A percentile compares a stretch with the other conserved stretches of the same genome.
Conservation (phyloP, 1,140 invertebrate species). For the Hydropsyche tenuis region DNA sequence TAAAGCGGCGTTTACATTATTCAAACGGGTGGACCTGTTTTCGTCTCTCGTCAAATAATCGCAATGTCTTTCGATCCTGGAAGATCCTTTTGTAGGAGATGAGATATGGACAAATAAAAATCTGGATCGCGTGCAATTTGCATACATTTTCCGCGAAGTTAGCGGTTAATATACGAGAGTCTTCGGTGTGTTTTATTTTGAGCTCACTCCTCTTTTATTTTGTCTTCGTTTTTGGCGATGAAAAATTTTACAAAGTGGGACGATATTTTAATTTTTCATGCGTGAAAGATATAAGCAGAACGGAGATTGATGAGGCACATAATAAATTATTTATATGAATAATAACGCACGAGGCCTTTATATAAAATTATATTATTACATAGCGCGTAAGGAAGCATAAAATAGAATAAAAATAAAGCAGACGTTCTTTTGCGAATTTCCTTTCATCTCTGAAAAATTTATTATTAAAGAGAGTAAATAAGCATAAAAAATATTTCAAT, state of each 20-base stretch:
- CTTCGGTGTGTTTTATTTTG: too few species aligned
- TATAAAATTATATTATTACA: too few species aligned
- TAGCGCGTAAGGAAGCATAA: too few species aligned
- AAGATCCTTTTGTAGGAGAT: slow-evolving; percentile 6
- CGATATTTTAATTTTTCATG: slow-evolving; percentile 1
- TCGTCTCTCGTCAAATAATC: slow-evolving; percentile 10
- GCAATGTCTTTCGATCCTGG: slow-evolving; percentile 13
- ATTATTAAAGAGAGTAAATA: too few species aligned
- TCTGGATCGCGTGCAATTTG: slow-evolving; percentile 1
- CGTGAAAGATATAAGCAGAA: neutral
- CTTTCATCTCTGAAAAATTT: too few species aligned
- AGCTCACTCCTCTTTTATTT: neutral
- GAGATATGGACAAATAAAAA: slow-evolving; percentile 22
- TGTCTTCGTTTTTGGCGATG: neutral
- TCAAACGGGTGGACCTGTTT: slow-evolving; percentile 15
- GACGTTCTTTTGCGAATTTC: too few species aligned
- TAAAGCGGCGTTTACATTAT: slow-evolving; percentile 21
- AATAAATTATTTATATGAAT: too few species aligned
- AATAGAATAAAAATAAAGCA: too few species aligned
- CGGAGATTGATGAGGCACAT: too few species aligned
- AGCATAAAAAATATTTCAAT: too few species aligned
- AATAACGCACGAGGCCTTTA: too few species aligned
- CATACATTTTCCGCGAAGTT: slow-evolving; percentile 17
- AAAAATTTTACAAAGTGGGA: slow-evolving; percentile 3
- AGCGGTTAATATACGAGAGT: neutral